Evolutionary conservation across 1,140 invertebrate genomes (phyloP), one percentile per base, ranked within the genome.

Genomic region (Hesperophylax magnus): DNA sequence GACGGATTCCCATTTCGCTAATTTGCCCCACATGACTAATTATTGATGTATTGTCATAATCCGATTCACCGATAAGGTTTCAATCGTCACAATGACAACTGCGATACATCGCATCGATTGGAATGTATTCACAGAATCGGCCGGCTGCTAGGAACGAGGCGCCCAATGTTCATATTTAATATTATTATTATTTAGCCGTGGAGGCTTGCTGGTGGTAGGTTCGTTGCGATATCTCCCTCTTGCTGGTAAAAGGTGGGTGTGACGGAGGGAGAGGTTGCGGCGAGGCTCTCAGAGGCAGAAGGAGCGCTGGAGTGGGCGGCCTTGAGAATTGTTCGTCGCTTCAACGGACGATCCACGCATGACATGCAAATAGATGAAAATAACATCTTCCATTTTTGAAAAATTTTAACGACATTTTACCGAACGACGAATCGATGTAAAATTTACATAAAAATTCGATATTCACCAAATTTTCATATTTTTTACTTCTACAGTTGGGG

Each of bases 321-420:
- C 27, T 67, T 67, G 63, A 31, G 63, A 31, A 34, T 27, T 34
- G 63, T 14, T 31, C 63, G 63, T 27, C 11, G 27, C 20, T 61
- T 61, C 20, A 20, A 61, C 58, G 15, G 6, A 20, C 63, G 63
- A 67, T 67, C 63, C 15, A 67, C 22, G 31, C 63, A 31, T 67
- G 63, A 67, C 27, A 27, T 34, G 63, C 17, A 67, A 67, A 67
- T 67, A 34, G 63, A 67, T 14, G n/a, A 67, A 67, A 31, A 34
- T 5, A 22, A n/a, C 7, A 34, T 67, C 31, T 67, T 67, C 63
- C 60, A 34, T 27, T 27, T 67, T 67, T 27, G 17, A 67, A 5
- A 61, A 6, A 15, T 22, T 8, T 47, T 14, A 47, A 47, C 39
- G 9, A 14, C 39, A 47, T 47, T 47, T 47, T 47, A 39, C 11